A percentile compares a stretch with the other conserved stretches of the same genome.
Conservation (phyloP, 2,113 vertebrate species). For the Paraplagusia blochii region DNA sequence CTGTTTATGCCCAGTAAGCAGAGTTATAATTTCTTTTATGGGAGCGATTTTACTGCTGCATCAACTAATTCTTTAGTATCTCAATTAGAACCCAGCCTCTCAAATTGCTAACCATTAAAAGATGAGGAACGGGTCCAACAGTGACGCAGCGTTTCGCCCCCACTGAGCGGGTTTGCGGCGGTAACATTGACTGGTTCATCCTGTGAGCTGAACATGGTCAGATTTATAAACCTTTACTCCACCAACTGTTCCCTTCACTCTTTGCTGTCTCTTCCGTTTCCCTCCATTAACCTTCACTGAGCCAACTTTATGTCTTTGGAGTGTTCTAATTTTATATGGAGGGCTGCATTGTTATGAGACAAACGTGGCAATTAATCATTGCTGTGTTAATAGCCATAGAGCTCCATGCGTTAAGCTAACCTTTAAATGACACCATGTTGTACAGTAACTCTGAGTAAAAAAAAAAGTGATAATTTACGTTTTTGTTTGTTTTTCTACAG, state of each 20-base stretch:
- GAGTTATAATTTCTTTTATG: not conserved
- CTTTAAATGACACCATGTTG: not conserved
- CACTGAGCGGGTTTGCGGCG: not conserved
- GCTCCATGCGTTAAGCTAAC: not conserved
- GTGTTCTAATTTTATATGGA: not conserved
- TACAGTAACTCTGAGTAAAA: not conserved
- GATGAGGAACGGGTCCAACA: not conserved
- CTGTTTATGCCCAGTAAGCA: not conserved
- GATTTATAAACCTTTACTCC: not conserved
- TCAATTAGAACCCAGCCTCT: not conserved
- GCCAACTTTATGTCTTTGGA: not conserved
- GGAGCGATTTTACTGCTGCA: conserved; percentile 1
- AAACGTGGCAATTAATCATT: not conserved
- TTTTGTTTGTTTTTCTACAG: not conserved
- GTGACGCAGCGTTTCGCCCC: not conserved
- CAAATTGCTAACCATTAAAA: not conserved
- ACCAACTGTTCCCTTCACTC: not conserved
- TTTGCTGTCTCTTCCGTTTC: not conserved
- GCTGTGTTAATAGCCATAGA: not conserved
- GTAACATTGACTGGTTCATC: not conserved
- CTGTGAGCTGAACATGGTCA: not conserved
- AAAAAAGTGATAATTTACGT: not conserved
- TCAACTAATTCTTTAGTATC: not conserved
- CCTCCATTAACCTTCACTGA: not conserved
- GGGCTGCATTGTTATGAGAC: not conserved